Evolutionary conservation across 2,113 vertebrate species (phyloP).

Genomic region (Desmodus rotundus): DNA sequence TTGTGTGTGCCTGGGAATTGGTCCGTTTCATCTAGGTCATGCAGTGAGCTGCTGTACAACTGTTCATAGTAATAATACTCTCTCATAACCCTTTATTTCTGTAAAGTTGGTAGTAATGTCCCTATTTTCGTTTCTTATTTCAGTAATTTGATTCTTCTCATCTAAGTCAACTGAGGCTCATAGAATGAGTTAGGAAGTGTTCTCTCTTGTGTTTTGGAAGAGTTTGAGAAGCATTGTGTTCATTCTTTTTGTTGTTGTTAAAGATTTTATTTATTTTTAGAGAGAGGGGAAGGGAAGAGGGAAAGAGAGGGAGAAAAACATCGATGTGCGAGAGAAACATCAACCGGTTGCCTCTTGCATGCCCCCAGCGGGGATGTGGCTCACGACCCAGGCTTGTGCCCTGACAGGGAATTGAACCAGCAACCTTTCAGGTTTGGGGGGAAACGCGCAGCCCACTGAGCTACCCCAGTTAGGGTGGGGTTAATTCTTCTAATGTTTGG

Average conservation of each 20-base stretch:
- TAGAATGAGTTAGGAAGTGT: neutral
- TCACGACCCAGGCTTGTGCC: no score
- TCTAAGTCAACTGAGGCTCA: neutral
- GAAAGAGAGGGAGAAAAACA: no score
- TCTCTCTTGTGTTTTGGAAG: neutral
- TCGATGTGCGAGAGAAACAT: no score
- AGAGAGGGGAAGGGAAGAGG: no score
- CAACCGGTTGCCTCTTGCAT: no score
- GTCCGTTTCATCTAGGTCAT: neutral
- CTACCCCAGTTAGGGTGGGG: no score
- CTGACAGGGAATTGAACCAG: no score
- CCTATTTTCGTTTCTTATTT: neutral
- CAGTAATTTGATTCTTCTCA: neutral
- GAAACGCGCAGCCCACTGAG: no score
- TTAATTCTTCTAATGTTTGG: neutral
- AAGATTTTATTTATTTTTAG: no score
- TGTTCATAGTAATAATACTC: neutral
- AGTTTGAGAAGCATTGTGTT: neutral
- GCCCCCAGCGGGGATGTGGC: no score
- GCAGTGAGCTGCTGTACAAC: accelerated
- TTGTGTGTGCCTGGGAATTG: neutral
- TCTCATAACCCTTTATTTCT: neutral
- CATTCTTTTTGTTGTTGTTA: neutral
- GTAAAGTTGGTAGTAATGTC: neutral
- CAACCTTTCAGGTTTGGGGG: no score